Evolutionary conservation across 2,888 invertebrate genomes (phyloP).

Genomic region (Ctena decussata): DNA sequence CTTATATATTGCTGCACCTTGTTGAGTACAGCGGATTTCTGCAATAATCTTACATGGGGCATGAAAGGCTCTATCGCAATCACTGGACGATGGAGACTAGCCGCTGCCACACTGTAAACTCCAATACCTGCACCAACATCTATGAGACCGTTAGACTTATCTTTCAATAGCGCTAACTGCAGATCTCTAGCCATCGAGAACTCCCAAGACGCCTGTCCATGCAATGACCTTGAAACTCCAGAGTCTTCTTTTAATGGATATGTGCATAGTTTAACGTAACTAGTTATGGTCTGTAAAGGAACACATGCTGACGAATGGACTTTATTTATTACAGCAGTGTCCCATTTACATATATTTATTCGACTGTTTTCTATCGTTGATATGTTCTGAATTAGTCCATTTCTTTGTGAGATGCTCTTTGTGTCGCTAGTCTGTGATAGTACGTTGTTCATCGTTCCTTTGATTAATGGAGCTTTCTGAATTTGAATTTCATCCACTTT

Average conservation of each 20-base stretch:
- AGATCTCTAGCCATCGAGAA: constrained; percentile 31
- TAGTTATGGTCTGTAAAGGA: constrained; percentile 12
- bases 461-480: too few relatives aligned
- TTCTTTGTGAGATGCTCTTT: neutral
- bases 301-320: neutral
- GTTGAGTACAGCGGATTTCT: constrained; percentile 51
- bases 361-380: neutral
- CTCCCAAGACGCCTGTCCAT: constrained; percentile 27
- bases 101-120: constrained; percentile 54
- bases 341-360: neutral
- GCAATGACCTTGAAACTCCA: constrained; percentile 25
- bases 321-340: neutral
- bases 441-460: too few relatives aligned
- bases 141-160: constrained; percentile 29
- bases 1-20: constrained; percentile 35
- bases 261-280: constrained; percentile 36
- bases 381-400: neutral
- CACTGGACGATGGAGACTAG: constrained; percentile 41
- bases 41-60: constrained; percentile 44
- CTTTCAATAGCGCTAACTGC: constrained; percentile 26
- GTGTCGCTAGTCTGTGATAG: too few relatives aligned
- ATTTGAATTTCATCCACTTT: too few relatives aligned
- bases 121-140: constrained; percentile 65
- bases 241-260: constrained; percentile 29
- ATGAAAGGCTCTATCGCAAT: constrained; percentile 62